Percentiles rank a stretch among this genome's conserved stretches.
Conservation (phyloP, 2,888 invertebrate species). For the Drosophila bunnanda region DNA sequence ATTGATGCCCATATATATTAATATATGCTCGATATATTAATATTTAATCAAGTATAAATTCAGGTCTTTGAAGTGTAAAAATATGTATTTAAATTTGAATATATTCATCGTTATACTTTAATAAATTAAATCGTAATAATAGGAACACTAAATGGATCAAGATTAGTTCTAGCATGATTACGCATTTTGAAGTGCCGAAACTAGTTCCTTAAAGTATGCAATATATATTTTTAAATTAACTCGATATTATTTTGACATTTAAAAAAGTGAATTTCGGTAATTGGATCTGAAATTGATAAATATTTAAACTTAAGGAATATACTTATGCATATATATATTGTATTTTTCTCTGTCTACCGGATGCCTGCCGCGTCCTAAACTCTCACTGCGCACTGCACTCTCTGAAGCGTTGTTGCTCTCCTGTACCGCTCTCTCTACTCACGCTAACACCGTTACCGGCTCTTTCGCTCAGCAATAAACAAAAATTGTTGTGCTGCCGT, state of each 20-base stretch:
- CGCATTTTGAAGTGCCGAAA: background rate
- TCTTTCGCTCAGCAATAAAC: slow-evolving; percentile 58
- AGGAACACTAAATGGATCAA: background rate
- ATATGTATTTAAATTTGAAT: too few relatives aligned
- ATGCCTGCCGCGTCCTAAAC: slow-evolving; percentile 3
- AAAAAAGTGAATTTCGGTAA: background rate
- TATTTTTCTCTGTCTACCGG: background rate
- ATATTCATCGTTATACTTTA: too few relatives aligned
- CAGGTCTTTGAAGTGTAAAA: too few relatives aligned
- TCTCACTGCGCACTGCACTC: slow-evolving; percentile 31
- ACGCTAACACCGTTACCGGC: slow-evolving; percentile 53
- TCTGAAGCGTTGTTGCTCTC: slow-evolving; percentile 10
- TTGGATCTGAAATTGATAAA: background rate
- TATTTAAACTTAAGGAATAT: background rate
- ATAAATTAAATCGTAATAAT: too few relatives aligned
- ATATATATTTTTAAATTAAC: background rate
- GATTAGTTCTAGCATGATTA: too few relatives aligned
- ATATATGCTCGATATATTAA: too few relatives aligned
- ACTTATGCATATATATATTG: background rate
- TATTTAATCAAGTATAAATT: too few relatives aligned
- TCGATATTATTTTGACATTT: background rate
- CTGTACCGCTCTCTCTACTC: slow-evolving; percentile 2
- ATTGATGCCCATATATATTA: too few relatives aligned
- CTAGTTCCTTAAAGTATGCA: background rate
- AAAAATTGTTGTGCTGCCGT: slow-evolving; percentile 53